Base-by-base conservation (phyloP, 2,113 vertebrate genomes). In the Bufo bufo region DNA sequence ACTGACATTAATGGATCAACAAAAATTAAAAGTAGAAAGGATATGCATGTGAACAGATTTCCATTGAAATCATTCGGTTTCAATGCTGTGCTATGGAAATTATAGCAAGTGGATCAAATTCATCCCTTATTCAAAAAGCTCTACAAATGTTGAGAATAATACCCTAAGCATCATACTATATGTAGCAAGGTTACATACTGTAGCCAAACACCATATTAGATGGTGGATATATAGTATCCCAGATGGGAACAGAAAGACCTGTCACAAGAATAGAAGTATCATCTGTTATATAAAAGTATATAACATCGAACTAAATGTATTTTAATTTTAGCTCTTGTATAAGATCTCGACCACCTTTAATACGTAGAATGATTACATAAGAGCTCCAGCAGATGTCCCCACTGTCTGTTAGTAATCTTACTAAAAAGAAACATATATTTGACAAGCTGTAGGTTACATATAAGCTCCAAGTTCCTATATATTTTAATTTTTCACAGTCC, bases 381-480 rank as follows among this genome's bases (percentile, higher is more conserved):
- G 8, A 11, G 50, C 17, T 75, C 72, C 72, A 75, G 72, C 72
- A 75, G 72, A 75, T 75, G 72, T 49, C 72, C 72, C 72, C 72
- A 75, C 72, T 20, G 72, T 20, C 72, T 75, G 45, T 47, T 74
- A 74, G 19, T 74, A 47, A 2, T 20, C 14, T 16, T 2, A 16
- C 45, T 49, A 6, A 75, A 75, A 49, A 10, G 20, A 75, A 47
- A 47, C 49, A 75, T 75, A 1, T 75, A 75, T 75, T 50, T 75
- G 16, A 11, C 17, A 20, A 50, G 17, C 16, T 14, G 6, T 17
- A 3, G 69, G 3, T 50, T 75, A 50, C 20, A 49, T 13, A 75
- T 45, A 10, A 72, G 43, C 69, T 45, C 12, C 23, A 14, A 3
- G 11, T 14, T 47, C 33, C 47, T 72, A 72, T n/a, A 71, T 43